Percentiles rank a stretch among this genome's conserved stretches.
Conservation (phyloP, 2,113 vertebrate genomes). For the Cairina moschata region DNA sequence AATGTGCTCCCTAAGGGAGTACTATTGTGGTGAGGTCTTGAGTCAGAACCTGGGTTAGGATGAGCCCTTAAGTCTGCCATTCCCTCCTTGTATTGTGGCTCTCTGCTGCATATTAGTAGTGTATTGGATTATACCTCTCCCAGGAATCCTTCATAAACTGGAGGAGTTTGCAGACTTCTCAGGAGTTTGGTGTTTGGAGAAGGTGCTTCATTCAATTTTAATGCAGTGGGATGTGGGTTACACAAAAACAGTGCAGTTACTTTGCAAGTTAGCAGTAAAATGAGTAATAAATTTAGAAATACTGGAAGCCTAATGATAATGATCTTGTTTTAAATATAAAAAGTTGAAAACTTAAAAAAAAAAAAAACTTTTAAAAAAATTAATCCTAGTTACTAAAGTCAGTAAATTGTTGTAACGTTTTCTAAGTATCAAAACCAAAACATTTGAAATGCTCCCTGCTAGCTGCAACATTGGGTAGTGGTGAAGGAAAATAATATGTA, state of each 20-base stretch:
- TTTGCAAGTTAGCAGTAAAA: not conserved
- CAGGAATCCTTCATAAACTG: not conserved
- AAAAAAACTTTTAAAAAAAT: not conserved
- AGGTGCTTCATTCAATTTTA: not conserved
- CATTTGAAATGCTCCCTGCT: not conserved
- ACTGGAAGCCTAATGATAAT: not conserved
- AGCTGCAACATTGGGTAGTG: not conserved
- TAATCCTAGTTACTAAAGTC: not conserved
- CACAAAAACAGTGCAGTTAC: not conserved
- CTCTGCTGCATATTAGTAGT: not conserved
- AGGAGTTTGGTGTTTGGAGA: not conserved
- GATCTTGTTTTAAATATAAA: not conserved
- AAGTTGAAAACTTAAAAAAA: not conserved
- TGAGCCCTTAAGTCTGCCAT: accelerated
- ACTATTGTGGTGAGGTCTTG: not conserved
- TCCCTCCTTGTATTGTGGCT: not conserved
- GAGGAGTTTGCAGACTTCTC: not conserved
- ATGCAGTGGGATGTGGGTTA: not conserved
- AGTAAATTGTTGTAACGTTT: not conserved
- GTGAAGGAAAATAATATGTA: not conserved
- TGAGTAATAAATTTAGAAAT: not conserved
- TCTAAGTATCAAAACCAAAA: not conserved
- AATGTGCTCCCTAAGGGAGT: not conserved
- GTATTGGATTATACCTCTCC: not conserved
- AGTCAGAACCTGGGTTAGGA: not conserved